Evolutionary conservation across 1,140 invertebrate species (phyloP).

Genomic region (Drosophila kikkawai): DNA sequence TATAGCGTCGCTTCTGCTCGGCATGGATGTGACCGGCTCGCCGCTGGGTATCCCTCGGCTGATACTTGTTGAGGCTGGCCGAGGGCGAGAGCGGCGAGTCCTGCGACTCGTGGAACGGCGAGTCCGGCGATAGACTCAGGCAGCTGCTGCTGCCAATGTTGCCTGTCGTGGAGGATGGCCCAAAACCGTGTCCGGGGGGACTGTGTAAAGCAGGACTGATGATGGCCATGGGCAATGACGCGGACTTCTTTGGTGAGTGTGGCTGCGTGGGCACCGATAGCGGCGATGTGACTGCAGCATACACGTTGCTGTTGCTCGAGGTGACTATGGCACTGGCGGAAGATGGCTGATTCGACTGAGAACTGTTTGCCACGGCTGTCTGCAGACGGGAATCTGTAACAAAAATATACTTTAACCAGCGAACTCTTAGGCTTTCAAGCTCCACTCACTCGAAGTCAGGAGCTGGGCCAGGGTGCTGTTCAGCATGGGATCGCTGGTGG

Average conservation of each 20-base stretch:
- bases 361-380: conserved; percentile 73
- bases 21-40: conserved; percentile 97
- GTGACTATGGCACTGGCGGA: conserved; percentile 74
- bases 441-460: conserved; percentile 65
- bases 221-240: conserved; percentile 72
- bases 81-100: conserved; percentile 85
- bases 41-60: conserved; percentile 86
- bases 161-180: conserved; percentile 6
- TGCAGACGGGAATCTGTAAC: conserved; percentile 65
- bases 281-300: conserved; percentile 49
- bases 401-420: background rate
- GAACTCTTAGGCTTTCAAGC: background rate
- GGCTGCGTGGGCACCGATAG: conserved; percentile 49
- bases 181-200: conserved; percentile 64
- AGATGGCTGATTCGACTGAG: conserved; percentile 57
- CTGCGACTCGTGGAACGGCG: conserved; percentile 79
- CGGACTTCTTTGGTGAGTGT: conserved; percentile 82
- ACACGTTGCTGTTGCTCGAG: conserved; percentile 36
- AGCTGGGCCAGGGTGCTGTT: conserved; percentile 82
- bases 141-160: conserved; percentile 48
- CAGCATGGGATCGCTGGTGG: conserved; percentile 85
- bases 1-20: conserved; percentile 98
- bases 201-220: conserved; percentile 66
- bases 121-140: conserved; percentile 77
- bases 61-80: conserved; percentile 80